These are phyloP conservation scores for Automeris io DNA, from an alignment of 2,888 invertebrate genomes.

Conservation along the genomic window DNA sequence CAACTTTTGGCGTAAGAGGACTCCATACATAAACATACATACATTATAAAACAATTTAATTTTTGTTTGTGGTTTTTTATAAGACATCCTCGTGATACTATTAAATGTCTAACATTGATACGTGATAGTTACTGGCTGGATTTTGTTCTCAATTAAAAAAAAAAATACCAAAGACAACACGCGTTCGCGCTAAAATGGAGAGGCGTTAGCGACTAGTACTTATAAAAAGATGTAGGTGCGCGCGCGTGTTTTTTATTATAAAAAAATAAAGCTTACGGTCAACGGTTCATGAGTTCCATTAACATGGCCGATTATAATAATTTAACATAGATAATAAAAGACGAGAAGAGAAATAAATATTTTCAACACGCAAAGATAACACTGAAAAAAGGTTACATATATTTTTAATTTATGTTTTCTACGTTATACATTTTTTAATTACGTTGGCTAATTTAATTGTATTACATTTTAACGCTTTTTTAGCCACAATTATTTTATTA, in stretches of 20 bases:
- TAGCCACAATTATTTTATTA: too few species aligned
- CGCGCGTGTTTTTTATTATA: background rate
- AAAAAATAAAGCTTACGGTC: constrained; percentile 4
- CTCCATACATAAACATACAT: too few species aligned
- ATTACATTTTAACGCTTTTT: too few species aligned
- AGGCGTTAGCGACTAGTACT: constrained; percentile 27
- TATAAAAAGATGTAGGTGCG: constrained; percentile 17
- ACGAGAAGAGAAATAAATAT: background rate
- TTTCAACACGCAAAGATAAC: background rate
- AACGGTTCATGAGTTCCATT: constrained; percentile 10
- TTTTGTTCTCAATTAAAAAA: constrained; percentile 31
- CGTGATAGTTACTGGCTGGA: constrained; percentile 32
- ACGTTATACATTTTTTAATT: background rate
- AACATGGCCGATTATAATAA: constrained; percentile 3
- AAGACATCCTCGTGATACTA: constrained; percentile 36
- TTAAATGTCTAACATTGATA: constrained; percentile 53
- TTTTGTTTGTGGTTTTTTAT: too few species aligned
- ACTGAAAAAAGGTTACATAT: background rate
- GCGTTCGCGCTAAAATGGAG: constrained; percentile 37
- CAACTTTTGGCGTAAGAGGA: too few species aligned
- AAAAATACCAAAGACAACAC: constrained; percentile 33
- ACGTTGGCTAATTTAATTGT: background rate
- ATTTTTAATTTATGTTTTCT: background rate
- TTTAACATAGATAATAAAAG: constrained; percentile 6
- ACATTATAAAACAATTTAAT: too few species aligned